Conservation (phyloP, 2,797 vertebrate genomes). For the Meriones psammophilus region DNA sequence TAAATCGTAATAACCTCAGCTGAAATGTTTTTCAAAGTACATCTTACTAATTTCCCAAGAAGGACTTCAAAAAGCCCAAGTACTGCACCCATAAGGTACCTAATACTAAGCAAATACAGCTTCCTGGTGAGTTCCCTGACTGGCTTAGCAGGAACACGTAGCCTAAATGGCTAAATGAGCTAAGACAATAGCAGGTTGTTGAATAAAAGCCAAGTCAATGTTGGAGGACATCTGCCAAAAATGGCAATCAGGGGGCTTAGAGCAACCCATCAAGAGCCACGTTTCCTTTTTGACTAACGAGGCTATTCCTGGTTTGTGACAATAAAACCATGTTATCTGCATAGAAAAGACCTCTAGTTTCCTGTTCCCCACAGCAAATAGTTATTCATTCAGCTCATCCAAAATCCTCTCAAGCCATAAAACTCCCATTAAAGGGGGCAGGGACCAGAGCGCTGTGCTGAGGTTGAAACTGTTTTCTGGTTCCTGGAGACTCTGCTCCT, state of each 20-base stretch:
- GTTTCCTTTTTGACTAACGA: constrained; percentile 61
- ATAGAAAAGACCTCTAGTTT: constrained; percentile 60
- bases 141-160: not conserved
- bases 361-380: constrained; percentile 21
- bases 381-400: constrained; percentile 22
- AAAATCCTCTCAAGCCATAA: constrained; percentile 59
- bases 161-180: not conserved
- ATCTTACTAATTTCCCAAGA: constrained; percentile 19
- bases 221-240: constrained; percentile 60
- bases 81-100: not conserved
- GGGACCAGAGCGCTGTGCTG: not conserved
- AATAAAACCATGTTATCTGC: constrained; percentile 69
- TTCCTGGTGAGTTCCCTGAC: not conserved
- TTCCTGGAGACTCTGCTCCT: not conserved
- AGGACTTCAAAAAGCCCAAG: constrained; percentile 20
- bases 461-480: not conserved
- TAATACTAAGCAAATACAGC: constrained; percentile 17
- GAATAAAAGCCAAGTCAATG: constrained; percentile 63
- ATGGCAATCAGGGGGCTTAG: not conserved
- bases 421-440: not conserved
- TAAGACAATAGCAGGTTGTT: not conserved
- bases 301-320: constrained; percentile 30
- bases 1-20: not conserved
- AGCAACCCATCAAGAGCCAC: constrained; percentile 41
- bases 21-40: constrained; percentile 31